A percentile compares a stretch with the other conserved stretches of the same genome.
phyloP scores from a whole-genome alignment of 2,888 invertebrate species.

The Melipona beecheii region DNA sequence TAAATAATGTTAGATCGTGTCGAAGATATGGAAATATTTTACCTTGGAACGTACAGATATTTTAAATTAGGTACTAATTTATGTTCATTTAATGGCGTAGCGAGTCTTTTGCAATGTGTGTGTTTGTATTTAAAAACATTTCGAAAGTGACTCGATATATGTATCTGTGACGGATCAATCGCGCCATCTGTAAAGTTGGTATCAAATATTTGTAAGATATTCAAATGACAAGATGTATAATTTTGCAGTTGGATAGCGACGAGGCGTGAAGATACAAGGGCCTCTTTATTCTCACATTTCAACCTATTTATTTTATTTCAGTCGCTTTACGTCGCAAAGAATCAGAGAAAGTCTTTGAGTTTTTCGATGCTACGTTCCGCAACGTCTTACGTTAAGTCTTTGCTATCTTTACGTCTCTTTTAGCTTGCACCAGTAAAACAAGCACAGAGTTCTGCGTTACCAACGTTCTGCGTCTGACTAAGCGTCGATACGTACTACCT shows the following conservation, averaged over 20 bases:
- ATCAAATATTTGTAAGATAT: background rate
- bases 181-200: background rate
- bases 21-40: background rate
- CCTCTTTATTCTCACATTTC: background rate
- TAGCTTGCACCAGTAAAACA: background rate
- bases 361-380: background rate
- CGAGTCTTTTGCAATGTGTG: too few species aligned
- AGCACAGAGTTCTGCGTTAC: slow-evolving; percentile 52
- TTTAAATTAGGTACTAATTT: too few species aligned
- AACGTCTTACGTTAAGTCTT: background rate
- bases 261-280: background rate
- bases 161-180: background rate
- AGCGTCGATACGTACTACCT: slow-evolving; percentile 40
- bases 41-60: background rate
- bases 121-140: background rate
- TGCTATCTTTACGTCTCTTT: background rate
- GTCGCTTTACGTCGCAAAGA: too few species aligned
- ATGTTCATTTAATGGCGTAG: too few species aligned
- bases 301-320: background rate
- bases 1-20: background rate
- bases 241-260: background rate
- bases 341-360: too few species aligned
- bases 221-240: background rate
- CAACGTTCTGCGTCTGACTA: slow-evolving; percentile 39
- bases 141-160: background rate